Conservation (phyloP, 2,888 invertebrate species). For the Apoda limacodes region DNA sequence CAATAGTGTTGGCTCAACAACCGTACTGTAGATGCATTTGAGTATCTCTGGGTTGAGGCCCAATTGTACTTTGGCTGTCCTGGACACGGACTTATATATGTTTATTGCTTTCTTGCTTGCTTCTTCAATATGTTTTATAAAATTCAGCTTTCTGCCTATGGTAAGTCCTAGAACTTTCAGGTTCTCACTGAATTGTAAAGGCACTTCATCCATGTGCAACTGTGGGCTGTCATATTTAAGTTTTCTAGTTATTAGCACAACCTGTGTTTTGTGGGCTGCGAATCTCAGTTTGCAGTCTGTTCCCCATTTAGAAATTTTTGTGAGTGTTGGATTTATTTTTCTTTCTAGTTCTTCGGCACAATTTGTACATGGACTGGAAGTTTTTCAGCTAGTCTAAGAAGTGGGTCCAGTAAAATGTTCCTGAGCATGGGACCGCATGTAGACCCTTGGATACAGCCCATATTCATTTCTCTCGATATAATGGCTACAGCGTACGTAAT, state of each 20-base stretch:
- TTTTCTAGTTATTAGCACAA: slow-evolving; percentile 14
- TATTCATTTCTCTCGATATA: slow-evolving; percentile 7
- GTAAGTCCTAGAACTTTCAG: slow-evolving; percentile 10
- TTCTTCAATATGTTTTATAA: background rate
- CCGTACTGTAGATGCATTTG: background rate
- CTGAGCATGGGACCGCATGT: too few relatives aligned
- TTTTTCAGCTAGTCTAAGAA: background rate
- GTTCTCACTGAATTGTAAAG: background rate
- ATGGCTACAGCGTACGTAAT: slow-evolving; percentile 10
- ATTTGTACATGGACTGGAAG: slow-evolving; percentile 11
- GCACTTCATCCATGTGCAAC: slow-evolving; percentile 6
- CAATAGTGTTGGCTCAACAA: background rate
- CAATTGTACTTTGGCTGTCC: background rate
- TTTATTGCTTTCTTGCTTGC: background rate
- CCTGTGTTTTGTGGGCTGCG: too few relatives aligned
- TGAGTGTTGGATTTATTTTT: slow-evolving; percentile 3
- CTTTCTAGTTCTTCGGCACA: background rate
- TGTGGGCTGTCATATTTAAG: slow-evolving; percentile 10
- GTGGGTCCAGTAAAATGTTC: too few relatives aligned
- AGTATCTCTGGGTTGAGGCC: background rate
- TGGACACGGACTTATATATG: too few relatives aligned
- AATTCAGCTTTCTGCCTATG: slow-evolving; percentile 6
- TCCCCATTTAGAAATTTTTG: slow-evolving; percentile 10
- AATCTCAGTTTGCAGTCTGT: slow-evolving; percentile 9
- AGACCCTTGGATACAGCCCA: too few relatives aligned